These are phyloP conservation scores for Euschistus heros DNA, from an alignment of 1,140 invertebrate genomes.

Conservation along the genomic window DNA sequence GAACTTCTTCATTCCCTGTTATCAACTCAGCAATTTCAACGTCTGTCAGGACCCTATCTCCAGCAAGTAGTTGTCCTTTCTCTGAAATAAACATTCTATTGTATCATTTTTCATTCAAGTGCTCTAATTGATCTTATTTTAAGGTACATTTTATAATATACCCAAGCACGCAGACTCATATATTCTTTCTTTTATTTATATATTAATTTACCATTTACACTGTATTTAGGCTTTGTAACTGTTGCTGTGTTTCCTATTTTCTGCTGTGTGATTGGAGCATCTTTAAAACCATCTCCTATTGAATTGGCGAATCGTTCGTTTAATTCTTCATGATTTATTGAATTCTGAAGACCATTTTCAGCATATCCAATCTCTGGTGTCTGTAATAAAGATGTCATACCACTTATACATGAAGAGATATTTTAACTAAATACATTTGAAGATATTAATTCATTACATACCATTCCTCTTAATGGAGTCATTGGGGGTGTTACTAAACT, in stretches of 20 bases:
- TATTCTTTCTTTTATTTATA: too few species aligned
- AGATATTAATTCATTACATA: slow-evolving; percentile 9
- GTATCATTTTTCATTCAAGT: too few species aligned
- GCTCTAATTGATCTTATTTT: too few species aligned
- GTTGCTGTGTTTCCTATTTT: not conserved
- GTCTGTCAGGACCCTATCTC: slow-evolving; percentile 11
- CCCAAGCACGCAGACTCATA: too few species aligned
- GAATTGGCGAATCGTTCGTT: too few species aligned
- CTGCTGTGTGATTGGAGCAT: not conserved
- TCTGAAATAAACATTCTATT: not conserved
- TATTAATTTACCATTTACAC: not conserved
- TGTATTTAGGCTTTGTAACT: not conserved
- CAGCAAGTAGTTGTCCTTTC: not conserved
- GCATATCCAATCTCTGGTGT: too few species aligned
- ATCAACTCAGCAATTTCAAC: slow-evolving; percentile 51
- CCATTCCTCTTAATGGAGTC: slow-evolving; percentile 26
- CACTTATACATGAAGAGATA: too few species aligned
- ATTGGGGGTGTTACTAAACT: slow-evolving; percentile 23
- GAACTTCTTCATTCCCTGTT: slow-evolving; percentile 52
- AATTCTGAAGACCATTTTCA: too few species aligned
- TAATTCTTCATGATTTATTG: too few species aligned
- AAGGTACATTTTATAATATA: too few species aligned
- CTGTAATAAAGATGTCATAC: too few species aligned
- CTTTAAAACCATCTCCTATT: not conserved
- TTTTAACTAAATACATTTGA: too few species aligned